Base-by-base conservation (phyloP, 2,113 vertebrate genomes). In the Atherinomorus stipes region DNA sequence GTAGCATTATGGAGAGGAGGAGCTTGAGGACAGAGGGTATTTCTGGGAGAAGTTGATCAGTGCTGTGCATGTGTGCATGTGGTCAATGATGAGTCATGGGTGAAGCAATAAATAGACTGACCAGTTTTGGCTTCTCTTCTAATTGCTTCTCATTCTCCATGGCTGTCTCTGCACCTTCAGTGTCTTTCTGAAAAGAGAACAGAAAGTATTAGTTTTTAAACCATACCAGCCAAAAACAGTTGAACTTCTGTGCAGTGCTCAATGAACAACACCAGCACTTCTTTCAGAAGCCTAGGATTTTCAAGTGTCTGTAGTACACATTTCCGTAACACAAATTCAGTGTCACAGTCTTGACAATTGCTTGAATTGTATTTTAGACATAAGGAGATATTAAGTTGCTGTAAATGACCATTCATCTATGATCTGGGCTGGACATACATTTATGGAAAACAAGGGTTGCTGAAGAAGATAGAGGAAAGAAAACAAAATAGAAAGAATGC, bases 161-260 rank as follows among this genome's bases (percentile, higher is more conserved):
- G 19, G 52, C 22, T 0, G 10, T 44, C 38, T 89, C 76, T 6
- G 64, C 21, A 13, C 83, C 65, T 45, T 84, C 69, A 0, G 40
- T 2, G 40, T 89, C 85, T 76, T 82, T 92, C 88, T 89, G 80
- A 74, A 65, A 59, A 16, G 28, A 10, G 6, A 28, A 73, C 11
- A 64, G 18, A 0, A n/a, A 74, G 28, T 15, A 45, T 45, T 18
- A 18, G 2, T 19, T 18, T 11, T 51, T 49, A 57, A 50, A 67
- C 26, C 15, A 7, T 18, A 12, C 2, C 11, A 44, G 3, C 42
- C 0, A 21, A 49, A 49, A n/a, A 42, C 25, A 28, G 15, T 18
- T 44, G 42, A 44, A 15, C 16, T 44, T 1, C 16, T 44, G 2
- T 16, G 4, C 10, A 44, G 42, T 18, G 15, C 18, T 18, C 6